Evolutionary conservation across 2,888 invertebrate genomes (phyloP), one percentile per base, ranked within the genome.

Genomic region (Melanophora roralis): DNA sequence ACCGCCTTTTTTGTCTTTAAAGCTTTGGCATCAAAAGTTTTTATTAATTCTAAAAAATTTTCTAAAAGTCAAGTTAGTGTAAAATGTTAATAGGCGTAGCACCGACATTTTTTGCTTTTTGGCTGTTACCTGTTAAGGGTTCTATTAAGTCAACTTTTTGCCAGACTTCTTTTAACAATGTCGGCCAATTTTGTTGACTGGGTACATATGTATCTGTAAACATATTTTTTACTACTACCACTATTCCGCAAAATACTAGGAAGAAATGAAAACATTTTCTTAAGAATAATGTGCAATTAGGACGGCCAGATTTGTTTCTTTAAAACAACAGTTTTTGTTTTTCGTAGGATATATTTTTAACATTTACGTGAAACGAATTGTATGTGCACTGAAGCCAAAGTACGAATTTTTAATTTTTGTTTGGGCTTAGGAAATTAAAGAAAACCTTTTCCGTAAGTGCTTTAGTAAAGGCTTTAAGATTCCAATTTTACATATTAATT

Each of bases 71-170:
- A n/a, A n/a, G n/a, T n/a, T n/a, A n/a, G n/a, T n/a, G n/a, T n/a
- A n/a, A n/a, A n/a, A n/a, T n/a, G n/a, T n/a, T n/a, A n/a, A n/a
- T n/a, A n/a, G n/a, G n/a, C n/a, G n/a, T n/a, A n/a, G n/a, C n/a
- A n/a, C n/a, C n/a, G n/a, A n/a, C n/a, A n/a, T n/a, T n/a, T n/a
- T n/a, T n/a, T 27, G 27, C 6, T 27, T 6, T 27, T 27, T 3
- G 3, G 47, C 47, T 12, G 34, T 47, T 62, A 47, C 62, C 62
- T 62, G 62, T 62, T 62, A n/a, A n/a, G n/a, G n/a, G n/a, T n/a
- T n/a, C n/a, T n/a, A n/a, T n/a, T n/a, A n/a, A n/a, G n/a, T n/a
- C n/a, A n/a, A n/a, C n/a, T n/a, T n/a, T n/a, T n/a, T n/a, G n/a
- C n/a, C n/a, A n/a, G n/a, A n/a, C n/a, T n/a, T n/a, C n/a, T n/a